Evolutionary conservation across 2,113 vertebrate genomes (phyloP), one percentile per base, ranked within the genome.

Genomic region (Crypturellus undulatus): DNA sequence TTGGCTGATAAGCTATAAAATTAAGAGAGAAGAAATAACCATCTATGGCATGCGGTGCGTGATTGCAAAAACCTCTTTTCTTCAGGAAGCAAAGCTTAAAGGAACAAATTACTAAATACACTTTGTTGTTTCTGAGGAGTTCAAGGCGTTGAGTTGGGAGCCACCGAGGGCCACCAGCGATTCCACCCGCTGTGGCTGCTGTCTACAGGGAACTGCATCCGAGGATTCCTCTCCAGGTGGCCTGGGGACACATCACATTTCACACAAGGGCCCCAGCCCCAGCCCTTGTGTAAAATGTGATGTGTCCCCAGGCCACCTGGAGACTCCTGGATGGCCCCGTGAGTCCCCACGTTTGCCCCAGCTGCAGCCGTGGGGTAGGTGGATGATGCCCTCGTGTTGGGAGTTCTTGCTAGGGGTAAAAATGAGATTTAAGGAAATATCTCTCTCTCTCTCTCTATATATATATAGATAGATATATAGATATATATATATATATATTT

Each of bases 111-210:
- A 6, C 4, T 6, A 85, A 87, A 69, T 36, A 6, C 4, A 10
- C 5, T 5, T 12, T 12, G 10, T 28, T 43, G 4, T 22, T 51
- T 17, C 63, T 52, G 36, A 12, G 7, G 54, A 43, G 68, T 49
- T 92, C 51, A 45, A 47, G 42, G 64, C 32, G 4, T 38, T 49
- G 47, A 38, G 12, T 40, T 63, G 11, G 59, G 40, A 43, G 5
- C 14, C 0, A 0, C 40, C 4, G 7, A 56, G 71, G 40, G 43
- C 26, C 0, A 1, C 24, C 26, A 30, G 38, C 0, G 1, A 9
- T 1, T 1, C 42, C 43, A 26, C 32, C 65, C 2, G 3, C 42
- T 0, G 0, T 0, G 2, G n/a, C 79, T 45, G 56, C 11, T 51
- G 11, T 56, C 45, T 3, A 8, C 40, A 18, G 7, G 28, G 17